A percentile compares a stretch with the other conserved stretches of the same genome.
phyloP scores from a whole-genome alignment of 92 coral and sea anemone genomes.

The Plumapathes pennacea region DNA sequence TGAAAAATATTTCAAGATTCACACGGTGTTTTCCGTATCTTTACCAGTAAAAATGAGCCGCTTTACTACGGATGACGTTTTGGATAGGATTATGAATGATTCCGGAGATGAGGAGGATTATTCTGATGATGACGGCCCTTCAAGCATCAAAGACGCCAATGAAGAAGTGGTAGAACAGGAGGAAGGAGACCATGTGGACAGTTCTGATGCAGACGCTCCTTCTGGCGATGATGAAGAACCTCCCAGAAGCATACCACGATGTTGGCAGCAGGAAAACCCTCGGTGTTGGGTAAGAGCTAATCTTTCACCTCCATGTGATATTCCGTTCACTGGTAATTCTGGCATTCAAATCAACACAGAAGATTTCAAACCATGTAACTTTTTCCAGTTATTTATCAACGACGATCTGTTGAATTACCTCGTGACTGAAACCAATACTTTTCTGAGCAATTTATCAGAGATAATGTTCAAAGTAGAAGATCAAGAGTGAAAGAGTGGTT shows the following conservation, averaged over 20 bases:
- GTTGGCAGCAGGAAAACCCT: no score
- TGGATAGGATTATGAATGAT: neutral
- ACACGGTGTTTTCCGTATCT: no score
- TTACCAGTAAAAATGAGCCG: no score
- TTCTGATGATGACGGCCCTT: no score
- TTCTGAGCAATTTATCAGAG: constrained; percentile 20
- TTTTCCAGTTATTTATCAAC: constrained; percentile 8
- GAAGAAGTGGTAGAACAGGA: no score
- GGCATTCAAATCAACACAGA: constrained; percentile 22
- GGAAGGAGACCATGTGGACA: neutral
- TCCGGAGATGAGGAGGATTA: neutral
- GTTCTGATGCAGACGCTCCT: constrained; percentile 6
- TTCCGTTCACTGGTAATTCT: constrained; percentile 24
- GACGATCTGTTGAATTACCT: constrained; percentile 15
- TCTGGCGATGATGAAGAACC: no score
- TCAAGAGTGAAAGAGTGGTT: constrained; percentile 11
- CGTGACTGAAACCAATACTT: constrained; percentile 29
- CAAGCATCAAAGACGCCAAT: no score
- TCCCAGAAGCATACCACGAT: no score
- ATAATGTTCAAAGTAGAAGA: constrained; percentile 2
- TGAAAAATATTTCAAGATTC: no score
- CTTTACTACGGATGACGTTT: neutral
- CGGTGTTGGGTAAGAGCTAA: constrained; percentile 7
- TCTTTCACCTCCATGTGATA: constrained; percentile 2
- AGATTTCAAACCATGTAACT: constrained; percentile 11